Evolutionary conservation across 2,888 invertebrate species (phyloP).

Genomic region (Notodonta dromedarius): DNA sequence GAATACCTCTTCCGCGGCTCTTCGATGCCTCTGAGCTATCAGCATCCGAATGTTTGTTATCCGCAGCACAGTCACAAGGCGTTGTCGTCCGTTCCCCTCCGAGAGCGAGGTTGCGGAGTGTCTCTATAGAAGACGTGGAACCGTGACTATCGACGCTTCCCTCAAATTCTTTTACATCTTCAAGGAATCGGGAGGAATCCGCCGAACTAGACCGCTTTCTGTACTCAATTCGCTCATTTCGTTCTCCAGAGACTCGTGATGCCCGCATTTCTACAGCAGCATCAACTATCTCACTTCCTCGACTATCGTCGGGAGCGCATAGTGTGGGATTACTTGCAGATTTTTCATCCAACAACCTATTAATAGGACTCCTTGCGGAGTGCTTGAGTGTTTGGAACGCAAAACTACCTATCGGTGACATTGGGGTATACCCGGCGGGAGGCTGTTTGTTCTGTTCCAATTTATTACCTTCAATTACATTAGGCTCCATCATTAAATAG

Average conservation of each 20-base stretch:
- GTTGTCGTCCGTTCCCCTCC: slow-evolving; percentile 59
- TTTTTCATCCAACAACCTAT: slow-evolving; percentile 78
- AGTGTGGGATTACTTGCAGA: slow-evolving; percentile 89
- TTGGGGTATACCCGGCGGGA: slow-evolving; percentile 87
- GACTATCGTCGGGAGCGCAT: slow-evolving; percentile 61
- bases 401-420: slow-evolving; percentile 86
- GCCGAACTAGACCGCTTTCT: slow-evolving; percentile 89
- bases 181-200: slow-evolving; percentile 88
- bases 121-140: slow-evolving; percentile 78
- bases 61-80: slow-evolving; percentile 62
- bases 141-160: slow-evolving; percentile 71
- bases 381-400: slow-evolving; percentile 69
- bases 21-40: slow-evolving; percentile 71
- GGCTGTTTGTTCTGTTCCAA: slow-evolving; percentile 48
- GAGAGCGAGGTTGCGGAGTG: slow-evolving; percentile 66
- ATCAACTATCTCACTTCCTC: slow-evolving; percentile 12
- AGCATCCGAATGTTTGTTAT: slow-evolving; percentile 67
- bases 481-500: slow-evolving; percentile 88
- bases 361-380: slow-evolving; percentile 57
- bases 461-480: slow-evolving; percentile 55
- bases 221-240: slow-evolving; percentile 47
- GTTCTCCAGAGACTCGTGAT: slow-evolving; percentile 29
- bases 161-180: slow-evolving; percentile 83
- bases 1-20: slow-evolving; percentile 37
- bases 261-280: slow-evolving; percentile 19